A percentile compares a stretch with the other conserved stretches of the same genome.
These are phyloP conservation scores for Ploceus nigricollis DNA, from an alignment of 2,113 vertebrate genomes.

Conservation along the genomic window DNA sequence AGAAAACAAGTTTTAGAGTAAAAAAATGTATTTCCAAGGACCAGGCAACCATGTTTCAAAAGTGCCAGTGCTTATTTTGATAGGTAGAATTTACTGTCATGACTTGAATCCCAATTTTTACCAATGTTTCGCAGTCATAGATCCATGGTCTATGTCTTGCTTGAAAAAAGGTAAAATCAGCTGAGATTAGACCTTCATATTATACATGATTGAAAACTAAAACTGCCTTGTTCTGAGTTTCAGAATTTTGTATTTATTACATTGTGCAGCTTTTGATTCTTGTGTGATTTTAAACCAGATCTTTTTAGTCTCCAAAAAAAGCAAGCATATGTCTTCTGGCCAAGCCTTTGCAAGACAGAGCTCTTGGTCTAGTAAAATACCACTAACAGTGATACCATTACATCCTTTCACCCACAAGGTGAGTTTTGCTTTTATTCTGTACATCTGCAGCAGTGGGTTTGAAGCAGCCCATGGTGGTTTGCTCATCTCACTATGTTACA, in stretches of 20 bases:
- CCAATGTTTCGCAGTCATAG: not conserved
- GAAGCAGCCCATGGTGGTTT: not conserved
- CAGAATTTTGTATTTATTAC: not conserved
- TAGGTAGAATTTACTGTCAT: not conserved
- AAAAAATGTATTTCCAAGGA: not conserved
- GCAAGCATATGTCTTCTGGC: not conserved
- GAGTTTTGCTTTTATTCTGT: not conserved
- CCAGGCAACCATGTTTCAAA: not conserved
- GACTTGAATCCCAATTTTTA: not conserved
- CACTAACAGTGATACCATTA: not conserved
- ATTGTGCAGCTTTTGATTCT: not conserved
- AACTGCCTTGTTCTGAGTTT: not conserved
- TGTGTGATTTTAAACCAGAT: not conserved
- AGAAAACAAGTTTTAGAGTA: not conserved
- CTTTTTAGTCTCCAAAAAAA: not conserved
- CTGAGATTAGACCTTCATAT: not conserved
- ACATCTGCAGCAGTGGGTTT: not conserved
- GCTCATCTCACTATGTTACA: not conserved
- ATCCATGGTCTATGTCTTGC: not conserved
- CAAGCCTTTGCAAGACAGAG: not conserved
- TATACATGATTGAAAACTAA: not conserved
- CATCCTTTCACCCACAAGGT: not conserved
- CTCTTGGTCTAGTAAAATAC: not conserved
- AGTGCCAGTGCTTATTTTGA: not conserved
- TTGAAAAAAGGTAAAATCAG: not conserved